Conservation (phyloP, 1,140 invertebrate genomes). For the Brachionus plicatilis region DNA sequence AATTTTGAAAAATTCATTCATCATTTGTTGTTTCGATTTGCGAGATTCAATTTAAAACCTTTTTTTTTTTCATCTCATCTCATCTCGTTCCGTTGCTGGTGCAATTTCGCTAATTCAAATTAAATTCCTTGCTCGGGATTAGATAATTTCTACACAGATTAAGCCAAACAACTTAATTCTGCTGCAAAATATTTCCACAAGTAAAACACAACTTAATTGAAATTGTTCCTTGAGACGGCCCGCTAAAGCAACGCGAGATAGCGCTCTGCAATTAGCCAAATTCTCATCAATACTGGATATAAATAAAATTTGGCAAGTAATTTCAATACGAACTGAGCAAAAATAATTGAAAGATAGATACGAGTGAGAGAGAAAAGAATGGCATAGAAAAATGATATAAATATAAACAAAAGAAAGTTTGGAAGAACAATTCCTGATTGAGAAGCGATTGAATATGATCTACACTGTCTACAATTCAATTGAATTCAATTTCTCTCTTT, state of each 20-base stretch:
- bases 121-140: constrained; percentile 4
- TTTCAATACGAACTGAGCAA: not conserved
- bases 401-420: not conserved
- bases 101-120: constrained; percentile 34
- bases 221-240: not conserved
- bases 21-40: constrained; percentile 39
- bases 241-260: not conserved
- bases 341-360: not conserved
- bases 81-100: constrained; percentile 3
- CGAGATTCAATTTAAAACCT: constrained; percentile 13
- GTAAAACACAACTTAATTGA: not conserved
- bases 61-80: not conserved
- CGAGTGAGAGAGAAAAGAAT: not conserved
- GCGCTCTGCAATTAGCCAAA: not conserved
- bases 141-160: not conserved
- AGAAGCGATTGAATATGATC: not conserved
- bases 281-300: not conserved
- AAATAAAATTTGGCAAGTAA: not conserved
- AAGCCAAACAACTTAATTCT: not conserved
- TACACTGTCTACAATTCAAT: constrained; percentile 34
- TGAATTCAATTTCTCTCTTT: not conserved
- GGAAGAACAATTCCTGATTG: constrained; percentile 21
- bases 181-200: not conserved
- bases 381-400: constrained; percentile 3
- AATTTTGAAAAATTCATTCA: constrained; percentile 13